Base-by-base conservation (phyloP, 1,140 invertebrate genomes). In the Sitodiplosis mosellana region DNA sequence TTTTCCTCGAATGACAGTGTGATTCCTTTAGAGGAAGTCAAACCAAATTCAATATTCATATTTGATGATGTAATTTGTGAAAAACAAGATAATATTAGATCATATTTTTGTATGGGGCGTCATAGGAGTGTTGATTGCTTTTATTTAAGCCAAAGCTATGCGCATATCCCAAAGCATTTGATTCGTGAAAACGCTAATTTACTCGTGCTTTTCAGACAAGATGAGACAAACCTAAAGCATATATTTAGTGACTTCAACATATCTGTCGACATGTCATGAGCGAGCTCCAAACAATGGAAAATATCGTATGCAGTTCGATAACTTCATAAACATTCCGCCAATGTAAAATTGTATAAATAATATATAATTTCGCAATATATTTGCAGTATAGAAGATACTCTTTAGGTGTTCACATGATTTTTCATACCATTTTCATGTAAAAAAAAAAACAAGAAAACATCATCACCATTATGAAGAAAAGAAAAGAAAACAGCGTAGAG, bases 171-270 rank as follows among this genome's bases (percentile, higher is more conserved):
- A 11, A 68, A 68, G 57, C 64, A 67, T 52, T 54, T 67, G 36
- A 52, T 66, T 22, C 48, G 63, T 14, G 65, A 69, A 51, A 69
- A 65, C 59, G 52, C 54, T 33, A 65, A 67, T 56, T 50, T 65
- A 19, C 22, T 65, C 14, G 49, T 63, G 19, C 14, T 66, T 15
- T 67, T 67, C 55, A 59, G 59, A 53, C 65, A 67, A 56, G 65
- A 67, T 59, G 57, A 61, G 40, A 51, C 54, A 8, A 68, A 68
- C 58, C 53, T 67, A 33, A 58, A 59, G 51, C 65, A 68, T 55
- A 56, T 66, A 38, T 66, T 60, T 48, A 51, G 59, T 22, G 60
- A 68, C 51, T 27, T 27, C 10, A 59, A 67, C 55, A 55, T 66
- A 21, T 56, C 55, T 45, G 56, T 56, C 7, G 60, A 68, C 51